phyloP scores from a whole-genome alignment of 2,797 vertebrate genomes.

The Pangasius mekongensis region DNA sequence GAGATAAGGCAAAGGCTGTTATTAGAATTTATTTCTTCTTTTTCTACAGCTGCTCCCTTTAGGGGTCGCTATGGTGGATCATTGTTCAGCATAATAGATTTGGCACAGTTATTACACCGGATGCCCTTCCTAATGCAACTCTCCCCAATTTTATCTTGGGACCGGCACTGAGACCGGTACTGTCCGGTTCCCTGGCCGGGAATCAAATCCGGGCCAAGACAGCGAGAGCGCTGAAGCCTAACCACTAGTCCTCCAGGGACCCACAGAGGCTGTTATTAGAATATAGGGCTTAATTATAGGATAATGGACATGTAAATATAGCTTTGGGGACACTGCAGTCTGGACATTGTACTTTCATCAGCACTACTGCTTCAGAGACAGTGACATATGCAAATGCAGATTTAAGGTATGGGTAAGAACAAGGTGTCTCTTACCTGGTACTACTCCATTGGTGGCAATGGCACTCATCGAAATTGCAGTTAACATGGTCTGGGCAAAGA shows the following conservation, averaged over 20 bases:
- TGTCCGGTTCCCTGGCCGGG: no score
- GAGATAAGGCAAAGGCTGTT: slow-evolving; percentile 61
- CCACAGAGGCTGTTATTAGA: slow-evolving; percentile 64
- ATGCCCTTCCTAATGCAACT: no score
- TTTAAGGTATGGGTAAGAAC: background rate
- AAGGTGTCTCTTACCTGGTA: slow-evolving; percentile 85
- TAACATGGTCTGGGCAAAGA: slow-evolving; percentile 89
- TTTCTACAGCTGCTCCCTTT: no score
- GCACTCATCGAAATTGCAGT: slow-evolving; percentile 99
- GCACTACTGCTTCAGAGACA: slow-evolving; percentile 64
- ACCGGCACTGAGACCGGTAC: no score
- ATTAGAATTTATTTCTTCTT: slow-evolving; percentile 55
- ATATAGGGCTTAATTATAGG: slow-evolving; percentile 56
- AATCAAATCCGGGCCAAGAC: no score
- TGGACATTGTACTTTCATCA: slow-evolving; percentile 60
- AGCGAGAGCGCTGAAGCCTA: no score
- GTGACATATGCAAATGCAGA: slow-evolving; percentile 62
- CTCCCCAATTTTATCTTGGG: no score
- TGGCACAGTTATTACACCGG: no score
- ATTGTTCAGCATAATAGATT: no score
- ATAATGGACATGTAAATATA: slow-evolving; percentile 58
- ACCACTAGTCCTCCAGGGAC: no score
- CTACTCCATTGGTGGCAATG: slow-evolving; percentile 98
- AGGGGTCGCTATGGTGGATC: no score
- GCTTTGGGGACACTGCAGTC: slow-evolving; percentile 62